These are phyloP conservation scores for Corapipo altera DNA, from an alignment of 2,113 vertebrate genomes.

Conservation along the genomic window DNA sequence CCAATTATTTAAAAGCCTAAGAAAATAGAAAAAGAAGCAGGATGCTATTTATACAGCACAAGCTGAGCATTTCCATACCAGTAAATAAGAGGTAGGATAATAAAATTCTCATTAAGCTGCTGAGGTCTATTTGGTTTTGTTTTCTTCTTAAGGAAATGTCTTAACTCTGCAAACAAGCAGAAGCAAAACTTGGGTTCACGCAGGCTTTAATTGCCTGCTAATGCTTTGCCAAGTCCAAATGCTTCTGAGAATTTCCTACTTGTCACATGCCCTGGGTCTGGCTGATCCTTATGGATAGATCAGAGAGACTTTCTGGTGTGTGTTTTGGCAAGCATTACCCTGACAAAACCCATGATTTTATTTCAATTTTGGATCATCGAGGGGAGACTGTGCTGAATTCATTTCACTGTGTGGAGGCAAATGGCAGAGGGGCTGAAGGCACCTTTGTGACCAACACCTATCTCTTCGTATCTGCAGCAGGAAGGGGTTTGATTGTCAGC, in stretches of 20 bases:
- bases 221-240: neutral
- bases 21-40: neutral
- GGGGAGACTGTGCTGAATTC: neutral
- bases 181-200: neutral
- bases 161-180: slow-evolving; percentile 1
- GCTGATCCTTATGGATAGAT: neutral
- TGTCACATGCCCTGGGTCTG: neutral
- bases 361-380: neutral
- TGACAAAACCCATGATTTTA: neutral
- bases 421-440: neutral
- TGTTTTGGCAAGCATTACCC: neutral
- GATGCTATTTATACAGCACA: neutral
- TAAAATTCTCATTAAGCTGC: slow-evolving; percentile 38
- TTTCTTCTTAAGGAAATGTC: neutral
- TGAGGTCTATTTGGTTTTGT: slow-evolving; percentile 36
- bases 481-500: neutral
- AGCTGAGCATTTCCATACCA: slow-evolving; percentile 5
- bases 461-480: neutral
- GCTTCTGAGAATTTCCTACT: neutral
- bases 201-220: neutral
- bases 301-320: neutral
- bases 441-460: neutral
- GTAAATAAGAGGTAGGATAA: slow-evolving; percentile 50
- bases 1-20: slow-evolving; percentile 11
- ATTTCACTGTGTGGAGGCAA: neutral